Evolutionary conservation across 1,140 invertebrate species (phyloP), one percentile per base, ranked within the genome.

Genomic region (Trichoplusia ni): DNA sequence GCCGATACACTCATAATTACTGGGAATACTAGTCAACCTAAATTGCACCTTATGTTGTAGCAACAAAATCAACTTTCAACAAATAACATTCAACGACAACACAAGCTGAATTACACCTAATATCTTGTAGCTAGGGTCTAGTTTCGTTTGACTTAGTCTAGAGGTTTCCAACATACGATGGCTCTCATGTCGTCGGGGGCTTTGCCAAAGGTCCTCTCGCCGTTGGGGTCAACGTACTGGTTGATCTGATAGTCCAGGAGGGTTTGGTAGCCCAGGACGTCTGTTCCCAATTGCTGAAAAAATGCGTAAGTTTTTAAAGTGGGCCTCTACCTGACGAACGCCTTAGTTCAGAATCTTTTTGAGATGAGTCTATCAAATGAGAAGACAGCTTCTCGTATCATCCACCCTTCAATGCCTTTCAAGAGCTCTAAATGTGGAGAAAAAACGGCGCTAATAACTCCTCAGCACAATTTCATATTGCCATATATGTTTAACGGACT

Each of bases 181-280:
- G 94, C 94, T 75, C 93, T 86, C 89, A 96, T 95, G 53, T 92
- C 91, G 71, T 96, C 95, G 0, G 94, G 94, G 2, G 96, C 96
- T 65, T 93, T 85, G 0, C 90, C 92, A 74, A 97, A 97, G 6
- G 95, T 94, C 77, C 92, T 92, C 0, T 91, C 93, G n/a, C 94
- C 94, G 79, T 96, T 94, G 0, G 92, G 79, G 37, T 94, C 93
- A 0, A 94, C 89, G 77, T 94, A 97, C 74, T 94, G 90, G 75
- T 97, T 97, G 4, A 97, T 94, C 92, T 96, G 95, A 79, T 94
- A 96, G 77, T 96, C 94, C 21, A 94, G 77, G 58, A 97, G 87
- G 1, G 93, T 94, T 88, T 96, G 91, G 77, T 97, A 97, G n/a
- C 94, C 93, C 47, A 95, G 94, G n/a, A 97, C 92, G 68, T 96